Evolutionary conservation across 2,113 vertebrate genomes (phyloP), one percentile per base, ranked within the genome.

Genomic region (Progne subis): DNA sequence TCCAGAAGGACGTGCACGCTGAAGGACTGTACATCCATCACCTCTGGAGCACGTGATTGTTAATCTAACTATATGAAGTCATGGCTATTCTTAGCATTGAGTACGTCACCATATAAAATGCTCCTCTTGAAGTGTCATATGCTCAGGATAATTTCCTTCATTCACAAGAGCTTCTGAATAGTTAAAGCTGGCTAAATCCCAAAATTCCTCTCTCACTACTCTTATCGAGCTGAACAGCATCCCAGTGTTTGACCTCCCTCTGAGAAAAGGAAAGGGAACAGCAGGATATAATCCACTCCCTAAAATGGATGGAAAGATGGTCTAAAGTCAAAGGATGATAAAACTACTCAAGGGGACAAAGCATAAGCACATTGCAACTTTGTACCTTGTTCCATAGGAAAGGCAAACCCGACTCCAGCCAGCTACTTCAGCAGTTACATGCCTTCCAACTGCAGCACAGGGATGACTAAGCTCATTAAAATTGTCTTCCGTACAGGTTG

Each of bases 391-490:
- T 68, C 37, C 69, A 39, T 10, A 80, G 70, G 59, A 78, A 94
- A 82, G 56, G 86, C 67, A 85, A 95, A 56, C 18, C 65, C 14
- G 47, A 43, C 50, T 55, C 28, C 79, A 72, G 90, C 61, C 47
- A 61, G 92, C 65, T 72, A 29, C 84, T 88, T 92, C 91, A 79
- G 89, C 78, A 79, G 82, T 71, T 81, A 72, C 75, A 56, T 44
- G 67, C 79, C 91, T 89, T 94, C 89, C 90, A 74, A 71, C 46
- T 63, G 63, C 88, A 77, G 81, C 78, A 85, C 65, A 23, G 59
- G 25, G 65, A 82, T 92, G 81, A 95, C 75, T 91, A 95, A 96
- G 70, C 84, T 91, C n/a, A 4, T 88, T 94, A 84, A 89, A 94
- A 75, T 29, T 39, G 28, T 26, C 41, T 67, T 52, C 63, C 9